phyloP scores from a whole-genome alignment of 2,888 invertebrate species.

The Caprella mutica region DNA sequence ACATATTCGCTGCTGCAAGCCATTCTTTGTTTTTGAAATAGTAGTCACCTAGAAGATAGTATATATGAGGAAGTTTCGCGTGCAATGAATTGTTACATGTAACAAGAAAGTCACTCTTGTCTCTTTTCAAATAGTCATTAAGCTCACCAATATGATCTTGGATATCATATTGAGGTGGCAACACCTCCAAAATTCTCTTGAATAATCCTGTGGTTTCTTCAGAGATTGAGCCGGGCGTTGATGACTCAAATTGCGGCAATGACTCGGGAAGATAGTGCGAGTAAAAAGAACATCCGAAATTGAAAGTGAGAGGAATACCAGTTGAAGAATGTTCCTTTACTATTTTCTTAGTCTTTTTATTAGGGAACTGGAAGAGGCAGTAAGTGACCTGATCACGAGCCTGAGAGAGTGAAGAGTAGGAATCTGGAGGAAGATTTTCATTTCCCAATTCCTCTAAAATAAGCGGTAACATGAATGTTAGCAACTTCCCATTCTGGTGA shows the following conservation, averaged over 20 bases:
- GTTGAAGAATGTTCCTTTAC: constrained; percentile 64
- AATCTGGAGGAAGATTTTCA: constrained; percentile 22
- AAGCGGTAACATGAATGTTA: constrained; percentile 64
- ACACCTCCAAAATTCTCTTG: constrained; percentile 53
- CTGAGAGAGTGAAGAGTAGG: constrained; percentile 38
- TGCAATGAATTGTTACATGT: constrained; percentile 36
- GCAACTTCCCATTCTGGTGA: constrained; percentile 60
- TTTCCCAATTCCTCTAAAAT: constrained; percentile 41
- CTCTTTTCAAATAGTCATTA: constrained; percentile 19
- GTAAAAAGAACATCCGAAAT: constrained; percentile 57
- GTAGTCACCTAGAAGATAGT: constrained; percentile 83
- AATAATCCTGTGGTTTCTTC: constrained; percentile 65
- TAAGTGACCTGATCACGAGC: constrained; percentile 74
- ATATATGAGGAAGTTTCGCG: constrained; percentile 60
- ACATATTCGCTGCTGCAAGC: constrained; percentile 50
- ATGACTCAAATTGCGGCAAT: constrained; percentile 45
- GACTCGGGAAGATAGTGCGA: constrained; percentile 34
- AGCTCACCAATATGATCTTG: constrained; percentile 35
- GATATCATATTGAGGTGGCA: constrained; percentile 59
- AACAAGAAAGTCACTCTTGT: background rate
- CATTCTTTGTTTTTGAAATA: constrained; percentile 63
- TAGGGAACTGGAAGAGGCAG: constrained; percentile 74
- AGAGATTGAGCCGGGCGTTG: constrained; percentile 62
- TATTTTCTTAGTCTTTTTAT: constrained; percentile 51
- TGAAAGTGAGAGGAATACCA: constrained; percentile 58